Conservation (phyloP, 2,888 invertebrate species). For the Meiosimyza platycephala region DNA sequence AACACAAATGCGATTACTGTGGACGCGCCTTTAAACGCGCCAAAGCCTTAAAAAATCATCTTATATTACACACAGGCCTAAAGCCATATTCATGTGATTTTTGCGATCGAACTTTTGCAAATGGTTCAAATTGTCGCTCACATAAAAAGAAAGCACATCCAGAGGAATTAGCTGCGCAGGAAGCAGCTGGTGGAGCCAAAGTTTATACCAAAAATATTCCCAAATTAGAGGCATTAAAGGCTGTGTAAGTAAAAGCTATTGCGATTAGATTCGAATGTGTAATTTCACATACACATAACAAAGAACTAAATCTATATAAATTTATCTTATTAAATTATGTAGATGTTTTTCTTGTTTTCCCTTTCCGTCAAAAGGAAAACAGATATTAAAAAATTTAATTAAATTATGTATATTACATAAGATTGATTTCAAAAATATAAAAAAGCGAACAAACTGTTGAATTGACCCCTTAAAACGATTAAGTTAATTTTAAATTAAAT, state of each 20-base stretch:
- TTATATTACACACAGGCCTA: conserved; percentile 65
- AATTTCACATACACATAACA: too few relatives aligned
- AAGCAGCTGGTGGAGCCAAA: conserved; percentile 62
- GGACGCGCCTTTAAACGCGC: conserved; percentile 65
- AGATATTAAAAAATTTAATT: too few relatives aligned
- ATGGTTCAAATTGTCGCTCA: conserved; percentile 66
- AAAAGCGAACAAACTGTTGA: too few relatives aligned
- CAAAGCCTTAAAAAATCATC: conserved; percentile 66
- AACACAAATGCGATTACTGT: conserved; percentile 63
- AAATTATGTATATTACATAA: too few relatives aligned
- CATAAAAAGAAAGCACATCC: conserved; percentile 67
- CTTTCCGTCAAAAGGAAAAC: too few relatives aligned
- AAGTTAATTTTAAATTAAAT: too few relatives aligned
- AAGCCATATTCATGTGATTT: conserved; percentile 67
- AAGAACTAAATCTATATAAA: too few relatives aligned
- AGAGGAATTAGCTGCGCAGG: conserved; percentile 63
- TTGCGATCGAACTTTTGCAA: conserved; percentile 67
- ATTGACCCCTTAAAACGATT: too few relatives aligned
- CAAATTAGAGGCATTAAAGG: conserved; percentile 63
- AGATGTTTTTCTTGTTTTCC: background rate
- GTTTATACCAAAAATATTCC: conserved; percentile 65
- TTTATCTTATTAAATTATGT: too few relatives aligned
- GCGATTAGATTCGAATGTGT: too few relatives aligned
- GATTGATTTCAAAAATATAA: too few relatives aligned
- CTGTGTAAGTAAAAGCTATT: conserved; percentile 55